A percentile compares a stretch with the other conserved stretches of the same genome.
Evolutionary conservation across 2,113 vertebrate genomes (phyloP).

Genomic region (Gracilinanus agilis): DNA sequence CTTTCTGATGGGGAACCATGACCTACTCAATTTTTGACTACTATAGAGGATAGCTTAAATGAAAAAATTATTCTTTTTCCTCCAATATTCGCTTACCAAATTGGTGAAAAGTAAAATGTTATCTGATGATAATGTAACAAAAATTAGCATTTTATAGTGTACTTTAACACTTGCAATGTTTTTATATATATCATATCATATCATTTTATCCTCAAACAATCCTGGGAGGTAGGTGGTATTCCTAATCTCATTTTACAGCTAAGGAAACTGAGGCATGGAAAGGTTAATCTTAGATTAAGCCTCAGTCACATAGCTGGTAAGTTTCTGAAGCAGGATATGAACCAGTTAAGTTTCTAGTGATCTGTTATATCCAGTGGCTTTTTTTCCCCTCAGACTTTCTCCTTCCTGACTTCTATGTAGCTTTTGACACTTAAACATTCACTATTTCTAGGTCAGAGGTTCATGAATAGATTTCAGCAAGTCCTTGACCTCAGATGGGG

Average conservation of each 20-base stretch:
- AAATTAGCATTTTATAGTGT: neutral
- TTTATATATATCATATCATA: neutral
- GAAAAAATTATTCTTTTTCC: neutral
- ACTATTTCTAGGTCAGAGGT: neutral
- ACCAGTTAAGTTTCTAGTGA: neutral
- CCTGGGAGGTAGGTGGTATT: neutral
- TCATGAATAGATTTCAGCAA: neutral
- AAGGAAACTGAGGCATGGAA: neutral
- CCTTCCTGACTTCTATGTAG: neutral
- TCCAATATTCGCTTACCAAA: neutral
- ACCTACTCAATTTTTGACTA: neutral
- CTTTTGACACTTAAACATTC: neutral
- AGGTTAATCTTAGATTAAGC: neutral
- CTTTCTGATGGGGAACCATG: neutral
- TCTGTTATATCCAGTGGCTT: neutral
- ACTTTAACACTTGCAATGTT: neutral
- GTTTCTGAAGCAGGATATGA: neutral
- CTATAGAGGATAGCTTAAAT: neutral
- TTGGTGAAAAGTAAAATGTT: conserved; percentile 16
- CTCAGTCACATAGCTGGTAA: neutral
- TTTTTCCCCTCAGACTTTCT: neutral
- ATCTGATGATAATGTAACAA: neutral
- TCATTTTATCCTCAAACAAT: neutral
- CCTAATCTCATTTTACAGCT: neutral
- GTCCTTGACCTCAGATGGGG: neutral